Evolutionary conservation across 1,140 invertebrate species (phyloP).

Genomic region (Tetranychus urticae): DNA sequence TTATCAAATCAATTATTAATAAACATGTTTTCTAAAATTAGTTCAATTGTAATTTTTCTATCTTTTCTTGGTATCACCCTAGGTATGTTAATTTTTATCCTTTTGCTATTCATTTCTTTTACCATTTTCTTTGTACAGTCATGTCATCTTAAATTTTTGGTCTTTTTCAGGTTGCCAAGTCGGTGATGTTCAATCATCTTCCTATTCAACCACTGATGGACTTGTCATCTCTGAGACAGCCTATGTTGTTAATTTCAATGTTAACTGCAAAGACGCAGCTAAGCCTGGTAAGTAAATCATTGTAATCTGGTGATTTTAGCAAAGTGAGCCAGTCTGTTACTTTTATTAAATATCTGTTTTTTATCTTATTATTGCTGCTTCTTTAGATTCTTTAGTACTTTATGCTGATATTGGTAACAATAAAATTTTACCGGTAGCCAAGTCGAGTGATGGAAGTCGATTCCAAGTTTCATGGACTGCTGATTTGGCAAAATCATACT

Average conservation of each 20-base stretch:
- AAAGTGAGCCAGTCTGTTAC: background rate
- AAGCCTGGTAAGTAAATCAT: background rate
- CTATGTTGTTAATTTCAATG: slow-evolving; percentile 25
- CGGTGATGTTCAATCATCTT: slow-evolving; percentile 10
- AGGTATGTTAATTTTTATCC: too few relatives aligned
- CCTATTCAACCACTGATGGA: slow-evolving; percentile 70
- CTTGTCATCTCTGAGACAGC: slow-evolving; percentile 53
- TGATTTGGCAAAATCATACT: slow-evolving; percentile 47
- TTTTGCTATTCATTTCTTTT: too few relatives aligned
- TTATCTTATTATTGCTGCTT: background rate
- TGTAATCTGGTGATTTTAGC: background rate
- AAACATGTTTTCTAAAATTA: too few relatives aligned
- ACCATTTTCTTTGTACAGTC: too few relatives aligned
- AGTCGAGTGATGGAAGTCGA: background rate
- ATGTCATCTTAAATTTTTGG: background rate
- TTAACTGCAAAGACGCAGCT: slow-evolving; percentile 18
- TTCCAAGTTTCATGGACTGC: slow-evolving; percentile 60
- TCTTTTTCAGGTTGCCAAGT: slow-evolving; percentile 9
- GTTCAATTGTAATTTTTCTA: too few relatives aligned
- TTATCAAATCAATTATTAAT: too few relatives aligned
- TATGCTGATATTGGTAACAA: background rate
- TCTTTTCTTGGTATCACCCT: too few relatives aligned
- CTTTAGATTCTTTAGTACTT: background rate
- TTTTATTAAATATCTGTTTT: background rate
- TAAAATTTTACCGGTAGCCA: background rate